These are phyloP conservation scores for Papilio dardanus DNA, from an alignment of 1,140 invertebrate genomes.

Conservation along the genomic window DNA sequence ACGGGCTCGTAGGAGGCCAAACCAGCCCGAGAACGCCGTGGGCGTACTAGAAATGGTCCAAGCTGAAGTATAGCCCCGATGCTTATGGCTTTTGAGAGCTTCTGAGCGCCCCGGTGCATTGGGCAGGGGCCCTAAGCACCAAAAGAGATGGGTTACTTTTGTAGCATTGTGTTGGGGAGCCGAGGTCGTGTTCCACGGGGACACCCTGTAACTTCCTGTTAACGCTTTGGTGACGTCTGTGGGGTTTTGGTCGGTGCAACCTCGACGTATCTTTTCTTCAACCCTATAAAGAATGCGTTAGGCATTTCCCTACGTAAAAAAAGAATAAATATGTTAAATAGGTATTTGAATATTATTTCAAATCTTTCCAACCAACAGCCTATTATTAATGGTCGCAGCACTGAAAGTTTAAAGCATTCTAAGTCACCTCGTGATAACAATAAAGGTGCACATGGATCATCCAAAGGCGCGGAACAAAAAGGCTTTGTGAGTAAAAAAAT, in stretches of 20 bases:
- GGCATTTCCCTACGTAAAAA: not conserved
- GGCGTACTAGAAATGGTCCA: not conserved
- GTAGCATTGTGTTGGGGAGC: not conserved
- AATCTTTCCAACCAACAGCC: too few species aligned
- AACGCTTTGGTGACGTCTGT: not conserved
- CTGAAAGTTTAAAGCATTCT: too few species aligned
- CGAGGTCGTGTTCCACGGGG: not conserved
- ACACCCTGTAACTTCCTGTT: not conserved
- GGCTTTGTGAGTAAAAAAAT: too few species aligned
- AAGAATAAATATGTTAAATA: too few species aligned
- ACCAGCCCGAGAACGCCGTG: not conserved
- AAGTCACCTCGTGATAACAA: too few species aligned
- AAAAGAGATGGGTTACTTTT: not conserved
- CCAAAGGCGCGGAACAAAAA: too few species aligned
- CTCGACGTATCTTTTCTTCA: not conserved
- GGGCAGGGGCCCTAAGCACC: not conserved
- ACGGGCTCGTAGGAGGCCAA: not conserved
- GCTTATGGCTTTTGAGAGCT: not conserved
- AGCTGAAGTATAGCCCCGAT: too few species aligned
- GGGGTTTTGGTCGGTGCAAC: not conserved
- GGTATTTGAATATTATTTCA: too few species aligned
- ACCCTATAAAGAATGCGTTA: not conserved
- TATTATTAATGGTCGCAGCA: too few species aligned
- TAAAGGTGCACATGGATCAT: too few species aligned
- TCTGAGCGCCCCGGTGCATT: not conserved